Evolutionary conservation across 2,797 vertebrate species (phyloP).

Genomic region (Perodicticus potto): DNA sequence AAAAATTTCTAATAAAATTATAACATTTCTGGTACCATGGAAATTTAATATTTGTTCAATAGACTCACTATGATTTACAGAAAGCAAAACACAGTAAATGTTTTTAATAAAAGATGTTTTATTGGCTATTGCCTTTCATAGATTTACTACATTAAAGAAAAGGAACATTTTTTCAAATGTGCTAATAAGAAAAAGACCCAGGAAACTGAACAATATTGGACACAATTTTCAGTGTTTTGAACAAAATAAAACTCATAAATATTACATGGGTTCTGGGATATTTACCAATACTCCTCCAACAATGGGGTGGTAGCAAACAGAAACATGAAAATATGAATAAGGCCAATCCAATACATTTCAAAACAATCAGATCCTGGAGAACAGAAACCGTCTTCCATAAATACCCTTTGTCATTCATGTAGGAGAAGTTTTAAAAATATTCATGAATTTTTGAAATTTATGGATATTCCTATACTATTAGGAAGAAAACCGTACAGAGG

Average conservation of each 20-base stretch:
- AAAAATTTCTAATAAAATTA: constrained; percentile 7
- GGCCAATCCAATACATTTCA: constrained; percentile 42
- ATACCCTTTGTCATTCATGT: background rate
- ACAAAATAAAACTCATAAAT: constrained; percentile 73
- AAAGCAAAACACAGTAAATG: constrained; percentile 57
- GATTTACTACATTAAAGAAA: constrained; percentile 60
- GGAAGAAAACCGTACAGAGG: background rate
- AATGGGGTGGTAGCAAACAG: constrained; percentile 47
- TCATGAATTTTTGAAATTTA: constrained; percentile 24
- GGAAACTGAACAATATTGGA: constrained; percentile 36
- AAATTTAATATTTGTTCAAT: constrained; percentile 72
- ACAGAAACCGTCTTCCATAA: constrained; percentile 34
- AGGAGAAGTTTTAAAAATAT: background rate
- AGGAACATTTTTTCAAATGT: constrained; percentile 61
- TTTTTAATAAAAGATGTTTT: constrained; percentile 78
- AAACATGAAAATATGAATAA: constrained; percentile 62
- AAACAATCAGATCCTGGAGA: constrained; percentile 46
- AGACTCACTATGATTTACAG: constrained; percentile 55
- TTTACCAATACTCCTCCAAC: constrained; percentile 54
- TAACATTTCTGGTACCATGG: constrained; percentile 33
- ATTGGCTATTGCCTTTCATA: constrained; percentile 61
- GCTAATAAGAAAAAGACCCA: constrained; percentile 75
- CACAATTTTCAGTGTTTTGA: constrained; percentile 58
- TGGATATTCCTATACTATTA: background rate
- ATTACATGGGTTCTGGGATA: constrained; percentile 57